Evolutionary conservation across 2,113 vertebrate genomes (phyloP).

Genomic region (Oostethus manadensis): DNA sequence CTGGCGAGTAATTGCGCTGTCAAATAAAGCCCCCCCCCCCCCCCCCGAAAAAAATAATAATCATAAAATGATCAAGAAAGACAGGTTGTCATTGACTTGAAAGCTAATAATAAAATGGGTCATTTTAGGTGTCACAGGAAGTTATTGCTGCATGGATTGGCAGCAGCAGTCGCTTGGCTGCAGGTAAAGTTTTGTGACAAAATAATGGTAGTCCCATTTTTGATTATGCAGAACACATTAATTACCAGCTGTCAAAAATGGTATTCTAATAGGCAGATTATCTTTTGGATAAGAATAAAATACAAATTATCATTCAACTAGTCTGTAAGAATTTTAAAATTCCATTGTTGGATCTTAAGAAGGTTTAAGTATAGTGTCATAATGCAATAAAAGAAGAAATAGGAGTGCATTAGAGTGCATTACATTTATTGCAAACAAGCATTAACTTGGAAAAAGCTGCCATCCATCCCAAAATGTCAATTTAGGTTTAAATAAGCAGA

Average conservation of each 20-base stretch:
- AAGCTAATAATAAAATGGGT: not conserved
- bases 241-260: no score
- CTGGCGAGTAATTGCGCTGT: slow-evolving; percentile 14
- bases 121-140: not conserved
- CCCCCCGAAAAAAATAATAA: not conserved
- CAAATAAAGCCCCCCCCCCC: slow-evolving; percentile 6
- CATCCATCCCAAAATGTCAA: no score
- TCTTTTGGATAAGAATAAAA: not conserved
- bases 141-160: not conserved
- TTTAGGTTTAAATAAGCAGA: no score
- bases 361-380: no score
- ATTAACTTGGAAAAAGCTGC: no score
- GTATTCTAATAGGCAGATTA: not conserved
- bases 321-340: no score
- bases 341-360: no score
- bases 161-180: not conserved
- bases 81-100: not conserved
- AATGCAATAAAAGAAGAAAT: no score
- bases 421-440: no score
- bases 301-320: no score
- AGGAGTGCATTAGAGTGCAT: no score
- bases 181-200: not conserved
- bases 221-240: not conserved
- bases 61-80: slow-evolving; percentile 1
- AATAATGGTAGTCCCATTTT: not conserved